A percentile compares a stretch with the other conserved stretches of the same genome.
phyloP scores from a whole-genome alignment of 2,113 vertebrate species.

The Trogon melanurus region DNA sequence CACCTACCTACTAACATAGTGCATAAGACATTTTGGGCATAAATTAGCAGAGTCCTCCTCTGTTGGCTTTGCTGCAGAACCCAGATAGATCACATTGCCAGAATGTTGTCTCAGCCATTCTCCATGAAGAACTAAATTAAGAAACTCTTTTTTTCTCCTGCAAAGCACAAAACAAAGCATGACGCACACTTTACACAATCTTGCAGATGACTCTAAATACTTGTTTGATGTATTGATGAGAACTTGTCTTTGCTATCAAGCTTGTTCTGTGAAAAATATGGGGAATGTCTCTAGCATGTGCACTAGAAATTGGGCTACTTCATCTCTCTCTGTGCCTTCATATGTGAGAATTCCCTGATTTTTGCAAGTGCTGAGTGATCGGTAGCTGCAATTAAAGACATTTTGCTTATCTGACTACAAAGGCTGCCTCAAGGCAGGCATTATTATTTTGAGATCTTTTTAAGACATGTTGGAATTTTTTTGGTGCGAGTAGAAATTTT shows the following conservation, averaged over 20 bases:
- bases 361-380: not conserved
- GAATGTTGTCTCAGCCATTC: not conserved
- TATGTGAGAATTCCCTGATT: not conserved
- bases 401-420: not conserved
- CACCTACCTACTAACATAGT: not conserved
- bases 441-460: not conserved
- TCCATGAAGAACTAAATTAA: not conserved
- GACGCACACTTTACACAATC: not conserved
- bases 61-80: not conserved
- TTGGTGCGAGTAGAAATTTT: not conserved
- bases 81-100: not conserved
- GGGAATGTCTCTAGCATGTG: not conserved
- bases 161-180: not conserved
- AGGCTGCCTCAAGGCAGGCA: not conserved
- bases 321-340: not conserved
- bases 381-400: not conserved
- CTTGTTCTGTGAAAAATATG: not conserved
- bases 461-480: not conserved
- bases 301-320: not conserved
- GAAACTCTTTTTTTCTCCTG: not conserved
- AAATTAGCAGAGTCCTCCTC: not conserved
- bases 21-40: not conserved
- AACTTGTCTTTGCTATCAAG: not conserved
- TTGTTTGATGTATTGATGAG: not conserved
- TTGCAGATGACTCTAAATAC: not conserved